phyloP scores from a whole-genome alignment of 2,113 vertebrate genomes.

The Corapipo altera region DNA sequence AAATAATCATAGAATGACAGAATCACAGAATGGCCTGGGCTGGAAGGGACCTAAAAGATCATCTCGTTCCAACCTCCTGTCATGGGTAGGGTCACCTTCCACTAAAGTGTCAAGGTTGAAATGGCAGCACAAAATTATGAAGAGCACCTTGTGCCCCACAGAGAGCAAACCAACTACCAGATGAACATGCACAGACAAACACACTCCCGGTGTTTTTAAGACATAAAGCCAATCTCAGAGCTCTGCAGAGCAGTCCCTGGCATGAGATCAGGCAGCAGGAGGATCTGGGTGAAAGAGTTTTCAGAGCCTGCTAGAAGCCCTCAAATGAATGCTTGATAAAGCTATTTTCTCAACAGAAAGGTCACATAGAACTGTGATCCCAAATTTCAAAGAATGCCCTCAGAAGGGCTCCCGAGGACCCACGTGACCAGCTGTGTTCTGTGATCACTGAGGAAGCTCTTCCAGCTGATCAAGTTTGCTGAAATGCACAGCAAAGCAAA shows the following conservation, averaged over 20 bases:
- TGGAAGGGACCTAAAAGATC: background rate
- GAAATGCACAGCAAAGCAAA: background rate
- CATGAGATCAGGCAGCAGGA: background rate
- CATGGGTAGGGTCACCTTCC: background rate
- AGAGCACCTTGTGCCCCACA: background rate
- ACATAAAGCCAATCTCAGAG: background rate
- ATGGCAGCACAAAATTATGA: background rate
- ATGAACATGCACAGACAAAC: background rate
- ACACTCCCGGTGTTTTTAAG: background rate
- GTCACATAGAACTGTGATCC: background rate
- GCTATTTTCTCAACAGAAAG: background rate
- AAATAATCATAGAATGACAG: background rate
- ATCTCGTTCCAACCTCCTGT: accelerated
- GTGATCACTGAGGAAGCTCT: background rate
- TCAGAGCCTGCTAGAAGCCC: background rate
- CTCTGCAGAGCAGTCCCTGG: background rate
- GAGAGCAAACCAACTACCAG: background rate
- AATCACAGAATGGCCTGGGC: background rate
- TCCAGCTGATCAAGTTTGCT: background rate
- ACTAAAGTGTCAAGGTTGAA: background rate
- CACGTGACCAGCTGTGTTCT: background rate
- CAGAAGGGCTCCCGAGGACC: background rate
- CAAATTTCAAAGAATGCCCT: background rate
- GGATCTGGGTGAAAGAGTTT: background rate
- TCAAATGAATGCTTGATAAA: accelerated